Conservation (phyloP, 2,888 invertebrate genomes). For the Desoria tigrina region DNA sequence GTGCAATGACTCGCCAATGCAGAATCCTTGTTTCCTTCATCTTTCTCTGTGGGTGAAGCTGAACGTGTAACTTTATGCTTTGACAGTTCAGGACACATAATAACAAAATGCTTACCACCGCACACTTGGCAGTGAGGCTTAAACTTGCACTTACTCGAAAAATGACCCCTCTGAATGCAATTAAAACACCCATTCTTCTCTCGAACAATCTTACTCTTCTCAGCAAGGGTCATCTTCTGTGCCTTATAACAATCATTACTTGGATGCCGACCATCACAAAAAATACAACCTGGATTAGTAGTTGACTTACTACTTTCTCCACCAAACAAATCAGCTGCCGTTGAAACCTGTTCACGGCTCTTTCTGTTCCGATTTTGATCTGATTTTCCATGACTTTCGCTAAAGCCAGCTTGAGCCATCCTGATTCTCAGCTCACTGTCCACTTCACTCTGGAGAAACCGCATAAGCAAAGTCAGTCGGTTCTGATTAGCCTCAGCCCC, state of each 20-base stretch:
- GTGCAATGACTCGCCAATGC: background rate
- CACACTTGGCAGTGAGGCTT: background rate
- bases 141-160: background rate
- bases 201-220: slow-evolving; percentile 6
- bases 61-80: background rate
- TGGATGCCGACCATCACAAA: slow-evolving; percentile 19
- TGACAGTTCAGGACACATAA: slow-evolving; percentile 6
- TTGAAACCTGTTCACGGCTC: slow-evolving; percentile 11
- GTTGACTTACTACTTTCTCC: background rate
- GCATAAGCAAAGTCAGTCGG: slow-evolving; percentile 46
- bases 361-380: background rate
- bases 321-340: slow-evolving; percentile 11
- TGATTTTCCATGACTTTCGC: background rate
- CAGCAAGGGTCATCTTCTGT: slow-evolving; percentile 1
- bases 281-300: slow-evolving; percentile 12
- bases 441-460: slow-evolving; percentile 10
- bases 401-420: background rate
- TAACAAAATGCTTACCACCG: background rate
- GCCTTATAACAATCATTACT: slow-evolving; percentile 17
- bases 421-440: background rate
- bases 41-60: background rate
- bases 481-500: background rate
- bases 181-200: background rate
- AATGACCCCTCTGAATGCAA: slow-evolving; percentile 1
- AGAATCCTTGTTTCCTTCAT: background rate